Evolutionary conservation across 2,113 vertebrate species (phyloP).

Genomic region (Shinisaurus crocodilurus): DNA sequence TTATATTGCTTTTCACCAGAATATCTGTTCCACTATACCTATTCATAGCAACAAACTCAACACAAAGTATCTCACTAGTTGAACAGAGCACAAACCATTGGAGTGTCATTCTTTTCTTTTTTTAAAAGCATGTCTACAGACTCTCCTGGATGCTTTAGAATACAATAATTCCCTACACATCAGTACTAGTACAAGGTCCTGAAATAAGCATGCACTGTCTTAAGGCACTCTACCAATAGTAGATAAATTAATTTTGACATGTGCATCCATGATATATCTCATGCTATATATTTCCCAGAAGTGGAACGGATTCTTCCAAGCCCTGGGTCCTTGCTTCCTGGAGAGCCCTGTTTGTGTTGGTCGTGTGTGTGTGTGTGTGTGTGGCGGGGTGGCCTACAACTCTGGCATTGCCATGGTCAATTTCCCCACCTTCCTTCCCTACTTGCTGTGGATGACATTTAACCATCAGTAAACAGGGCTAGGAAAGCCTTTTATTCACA

Average conservation of each 20-base stretch:
- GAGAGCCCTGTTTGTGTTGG: no score
- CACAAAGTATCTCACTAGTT: neutral
- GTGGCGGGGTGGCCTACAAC: neutral
- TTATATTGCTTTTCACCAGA: conserved; percentile 29
- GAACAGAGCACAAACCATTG: neutral
- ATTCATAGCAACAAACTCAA: neutral
- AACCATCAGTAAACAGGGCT: neutral
- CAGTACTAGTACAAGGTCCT: no score
- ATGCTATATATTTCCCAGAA: neutral
- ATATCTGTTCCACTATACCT: neutral
- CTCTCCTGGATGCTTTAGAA: neutral
- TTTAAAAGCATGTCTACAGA: neutral
- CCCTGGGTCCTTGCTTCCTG: neutral
- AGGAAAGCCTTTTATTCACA: neutral
- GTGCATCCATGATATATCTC: neutral
- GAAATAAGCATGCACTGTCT: neutral
- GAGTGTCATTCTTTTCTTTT: neutral
- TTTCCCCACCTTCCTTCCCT: neutral
- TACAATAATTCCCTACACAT: neutral
- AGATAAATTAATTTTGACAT: neutral
- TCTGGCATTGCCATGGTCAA: neutral
- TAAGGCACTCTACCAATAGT: neutral
- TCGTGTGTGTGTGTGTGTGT: no score
- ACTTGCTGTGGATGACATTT: neutral
- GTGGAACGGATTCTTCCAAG: neutral